These are phyloP conservation scores for Dolichallabes microphthalmus DNA, from an alignment of 2,113 vertebrate genomes.

Conservation along the genomic window DNA sequence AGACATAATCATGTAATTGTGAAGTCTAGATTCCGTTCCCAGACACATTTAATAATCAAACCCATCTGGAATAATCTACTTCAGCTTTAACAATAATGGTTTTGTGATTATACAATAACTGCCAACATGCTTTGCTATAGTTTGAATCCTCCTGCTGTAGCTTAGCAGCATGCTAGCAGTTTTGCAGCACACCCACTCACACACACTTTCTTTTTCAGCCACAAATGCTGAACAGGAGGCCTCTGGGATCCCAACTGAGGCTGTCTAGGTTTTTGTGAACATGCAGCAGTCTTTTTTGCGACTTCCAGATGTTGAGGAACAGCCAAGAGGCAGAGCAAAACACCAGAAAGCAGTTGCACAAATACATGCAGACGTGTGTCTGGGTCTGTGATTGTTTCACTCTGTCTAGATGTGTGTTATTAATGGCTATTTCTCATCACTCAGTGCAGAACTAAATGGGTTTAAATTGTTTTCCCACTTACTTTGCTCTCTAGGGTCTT, in stretches of 20 bases:
- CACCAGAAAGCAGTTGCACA: slow-evolving; percentile 9
- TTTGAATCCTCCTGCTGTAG: neutral
- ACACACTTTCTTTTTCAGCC: neutral
- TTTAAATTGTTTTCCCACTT: slow-evolving; percentile 10
- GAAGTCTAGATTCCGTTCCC: neutral
- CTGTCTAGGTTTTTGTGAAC: neutral
- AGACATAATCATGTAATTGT: neutral
- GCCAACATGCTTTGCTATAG: neutral
- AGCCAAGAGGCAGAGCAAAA: neutral
- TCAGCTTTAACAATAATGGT: neutral
- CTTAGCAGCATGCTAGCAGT: neutral
- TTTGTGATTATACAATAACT: neutral
- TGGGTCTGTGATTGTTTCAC: neutral
- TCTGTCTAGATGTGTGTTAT: neutral
- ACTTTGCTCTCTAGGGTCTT: neutral
- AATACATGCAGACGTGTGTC: slow-evolving; percentile 19
- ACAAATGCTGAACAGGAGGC: neutral
- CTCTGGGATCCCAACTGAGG: neutral
- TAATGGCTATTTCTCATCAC: neutral
- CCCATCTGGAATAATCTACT: neutral
- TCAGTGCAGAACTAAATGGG: neutral
- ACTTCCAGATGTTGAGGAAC: neutral
- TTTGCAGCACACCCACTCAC: neutral
- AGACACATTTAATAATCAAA: neutral
- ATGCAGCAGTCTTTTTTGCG: slow-evolving; percentile 11